phyloP scores from a whole-genome alignment of 35 echinoderm and acorn worm species.

The Lytechinus pictus region DNA sequence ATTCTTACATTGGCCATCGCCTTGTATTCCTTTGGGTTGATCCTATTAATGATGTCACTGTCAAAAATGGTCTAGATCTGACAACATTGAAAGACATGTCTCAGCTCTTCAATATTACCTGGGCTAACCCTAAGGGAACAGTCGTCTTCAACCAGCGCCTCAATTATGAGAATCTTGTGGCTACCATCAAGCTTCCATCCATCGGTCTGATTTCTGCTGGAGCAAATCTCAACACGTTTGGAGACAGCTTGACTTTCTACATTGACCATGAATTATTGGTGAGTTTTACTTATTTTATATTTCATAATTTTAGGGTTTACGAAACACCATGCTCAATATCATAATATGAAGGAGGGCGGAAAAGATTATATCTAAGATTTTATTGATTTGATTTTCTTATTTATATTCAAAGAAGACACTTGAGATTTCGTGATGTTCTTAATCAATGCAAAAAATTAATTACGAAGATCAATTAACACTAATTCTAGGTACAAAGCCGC shows the following conservation, averaged over 20 bases:
- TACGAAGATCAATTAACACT: no score
- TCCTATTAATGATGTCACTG: neutral
- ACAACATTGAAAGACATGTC: slow-evolving; percentile 46
- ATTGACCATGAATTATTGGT: slow-evolving; percentile 75
- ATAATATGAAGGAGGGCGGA: no score
- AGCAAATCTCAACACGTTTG: slow-evolving; percentile 75
- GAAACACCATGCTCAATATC: no score
- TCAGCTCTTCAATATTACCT: slow-evolving; percentile 41
- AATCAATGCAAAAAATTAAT: no score
- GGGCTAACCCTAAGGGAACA: slow-evolving; percentile 50
- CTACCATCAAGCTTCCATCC: slow-evolving; percentile 60
- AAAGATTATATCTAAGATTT: no score
- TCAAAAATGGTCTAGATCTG: slow-evolving; percentile 52
- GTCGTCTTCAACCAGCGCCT: slow-evolving; percentile 48
- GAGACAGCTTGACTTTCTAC: slow-evolving; percentile 76
- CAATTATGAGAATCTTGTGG: slow-evolving; percentile 62
- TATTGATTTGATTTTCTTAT: no score
- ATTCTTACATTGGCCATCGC: neutral
- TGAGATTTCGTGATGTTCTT: no score
- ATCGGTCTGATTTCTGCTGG: slow-evolving; percentile 66
- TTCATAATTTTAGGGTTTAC: no score
- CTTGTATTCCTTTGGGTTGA: slow-evolving; percentile 21
- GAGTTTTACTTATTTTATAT: neutral
- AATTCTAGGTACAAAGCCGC: no score
- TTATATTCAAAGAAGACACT: no score